Conservation (phyloP, 2,888 invertebrate genomes). For the Drosophila nr. fundita region DNA sequence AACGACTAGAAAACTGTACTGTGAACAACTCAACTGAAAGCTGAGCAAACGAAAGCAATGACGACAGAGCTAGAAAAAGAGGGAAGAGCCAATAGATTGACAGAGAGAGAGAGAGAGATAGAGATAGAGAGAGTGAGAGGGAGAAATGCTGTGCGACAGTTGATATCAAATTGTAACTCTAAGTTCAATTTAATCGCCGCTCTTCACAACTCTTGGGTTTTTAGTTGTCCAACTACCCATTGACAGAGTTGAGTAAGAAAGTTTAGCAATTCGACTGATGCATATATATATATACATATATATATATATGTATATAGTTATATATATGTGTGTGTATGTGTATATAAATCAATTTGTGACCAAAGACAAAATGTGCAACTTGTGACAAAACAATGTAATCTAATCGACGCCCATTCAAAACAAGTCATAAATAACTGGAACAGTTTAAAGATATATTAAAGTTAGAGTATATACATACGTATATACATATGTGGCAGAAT, state of each 20-base stretch:
- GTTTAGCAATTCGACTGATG: constrained; percentile 41
- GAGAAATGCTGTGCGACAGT: background rate
- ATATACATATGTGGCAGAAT: no score
- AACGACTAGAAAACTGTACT: constrained; percentile 14
- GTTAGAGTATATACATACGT: no score
- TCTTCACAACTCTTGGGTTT: constrained; percentile 40
- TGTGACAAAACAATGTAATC: constrained; percentile 8
- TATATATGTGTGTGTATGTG: background rate
- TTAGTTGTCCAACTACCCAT: constrained; percentile 30
- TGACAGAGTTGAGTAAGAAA: constrained; percentile 51
- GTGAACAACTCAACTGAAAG: constrained; percentile 11
- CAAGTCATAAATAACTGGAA: constrained; percentile 1
- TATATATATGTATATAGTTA: background rate
- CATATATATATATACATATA: background rate
- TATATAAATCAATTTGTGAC: constrained; percentile 46
- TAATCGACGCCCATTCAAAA: background rate
- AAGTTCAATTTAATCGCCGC: constrained; percentile 61
- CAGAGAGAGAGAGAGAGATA: background rate
- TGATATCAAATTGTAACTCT: constrained; percentile 45
- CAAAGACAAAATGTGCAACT: constrained; percentile 30
- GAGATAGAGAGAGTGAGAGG: background rate
- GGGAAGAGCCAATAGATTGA: background rate
- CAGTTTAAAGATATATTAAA: background rate
- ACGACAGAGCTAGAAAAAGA: background rate
- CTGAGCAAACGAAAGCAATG: constrained; percentile 1